Base-by-base conservation (phyloP, 2,797 vertebrate genomes). In the Galago senegalensis region DNA sequence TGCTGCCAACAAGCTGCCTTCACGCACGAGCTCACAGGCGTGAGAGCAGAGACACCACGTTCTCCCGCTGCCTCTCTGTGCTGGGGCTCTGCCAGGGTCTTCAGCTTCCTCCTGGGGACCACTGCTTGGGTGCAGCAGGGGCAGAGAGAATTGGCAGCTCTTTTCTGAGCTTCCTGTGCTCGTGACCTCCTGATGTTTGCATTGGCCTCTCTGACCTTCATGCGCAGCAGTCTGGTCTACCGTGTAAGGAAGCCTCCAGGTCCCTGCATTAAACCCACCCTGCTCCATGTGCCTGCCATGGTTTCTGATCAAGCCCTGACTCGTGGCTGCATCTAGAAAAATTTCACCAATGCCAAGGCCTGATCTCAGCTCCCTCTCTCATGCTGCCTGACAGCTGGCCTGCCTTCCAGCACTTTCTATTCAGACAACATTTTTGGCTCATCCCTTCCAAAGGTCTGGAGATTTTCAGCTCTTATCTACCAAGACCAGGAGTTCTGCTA, bases 141-240 rank as follows among this genome's bases (percentile, higher is more conserved):
- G 34, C 29, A 3, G 77, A n/a, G 49, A 6, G 29, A 29, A 4
- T 0, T 1, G 49, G 34, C 29, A 46, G 56, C 25, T 0, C 2
- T 13, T 11, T 34, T 25, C 34, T 2, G 7, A 46, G 23, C 10
- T 27, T 53, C 83, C n/a, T 13, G 49, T 3, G 0, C 0, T 14
- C 17, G 37, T 8, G 12, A 5, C 21, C 12, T 37, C 37, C 29
- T 11, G 40, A 2, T 0, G 0, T 27, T 9, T 8, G 40, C 79
- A 12, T 75, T 1, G 25, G 10, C 72, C 61, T 7, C 34, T 61
- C 27, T 13, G n/a, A 7, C 85, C 34, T 40, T 37, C 18, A 0
- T 18, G 0, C 25, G 29, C 7, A 73, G 72, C 16, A 7, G 49
- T 14, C 12, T 8, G 25, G 5, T 4, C 31, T 14, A 6, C 29